phyloP scores from a whole-genome alignment of 2,113 vertebrate genomes.

The Gobio gobio region DNA sequence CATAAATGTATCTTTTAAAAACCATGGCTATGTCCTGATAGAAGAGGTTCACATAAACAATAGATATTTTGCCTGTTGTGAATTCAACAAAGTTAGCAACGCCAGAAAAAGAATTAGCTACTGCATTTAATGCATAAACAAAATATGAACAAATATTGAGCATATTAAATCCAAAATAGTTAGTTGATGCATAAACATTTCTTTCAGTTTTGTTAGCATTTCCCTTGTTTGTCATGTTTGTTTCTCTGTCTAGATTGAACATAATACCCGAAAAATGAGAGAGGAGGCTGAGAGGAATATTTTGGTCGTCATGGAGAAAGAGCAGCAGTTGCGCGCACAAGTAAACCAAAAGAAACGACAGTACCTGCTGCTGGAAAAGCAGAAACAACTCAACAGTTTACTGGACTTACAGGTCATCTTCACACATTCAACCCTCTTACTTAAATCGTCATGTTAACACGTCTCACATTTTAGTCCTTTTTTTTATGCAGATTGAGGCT shows the following conservation, averaged over 20 bases:
- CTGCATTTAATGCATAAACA: too few species aligned
- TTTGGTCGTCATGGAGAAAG: slow-evolving; percentile 72
- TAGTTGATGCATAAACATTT: too few species aligned
- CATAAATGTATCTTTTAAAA: too few species aligned
- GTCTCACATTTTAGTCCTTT: not conserved
- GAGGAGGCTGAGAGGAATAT: slow-evolving; percentile 77
- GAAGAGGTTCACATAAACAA: too few species aligned
- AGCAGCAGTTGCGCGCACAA: slow-evolving; percentile 65
- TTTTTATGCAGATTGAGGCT: slow-evolving; percentile 72
- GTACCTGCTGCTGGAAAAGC: slow-evolving; percentile 70
- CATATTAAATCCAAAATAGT: too few species aligned
- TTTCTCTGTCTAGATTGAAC: slow-evolving; percentile 74
- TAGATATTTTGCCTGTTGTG: too few species aligned
- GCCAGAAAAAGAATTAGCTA: too few species aligned
- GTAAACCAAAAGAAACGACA: slow-evolving; percentile 68
- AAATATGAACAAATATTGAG: too few species aligned
- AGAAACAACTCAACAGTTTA: slow-evolving; percentile 62
- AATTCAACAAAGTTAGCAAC: too few species aligned
- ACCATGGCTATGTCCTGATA: too few species aligned
- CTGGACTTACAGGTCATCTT: slow-evolving; percentile 81
- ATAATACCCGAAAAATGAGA: slow-evolving; percentile 70
- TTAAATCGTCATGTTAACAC: not conserved
- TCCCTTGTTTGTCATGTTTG: not conserved
- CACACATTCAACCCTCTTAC: not conserved
- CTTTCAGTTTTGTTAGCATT: too few species aligned